Evolutionary conservation across 2,888 invertebrate genomes (phyloP), one percentile per base, ranked within the genome.

Genomic region (Agriotes lineatus): DNA sequence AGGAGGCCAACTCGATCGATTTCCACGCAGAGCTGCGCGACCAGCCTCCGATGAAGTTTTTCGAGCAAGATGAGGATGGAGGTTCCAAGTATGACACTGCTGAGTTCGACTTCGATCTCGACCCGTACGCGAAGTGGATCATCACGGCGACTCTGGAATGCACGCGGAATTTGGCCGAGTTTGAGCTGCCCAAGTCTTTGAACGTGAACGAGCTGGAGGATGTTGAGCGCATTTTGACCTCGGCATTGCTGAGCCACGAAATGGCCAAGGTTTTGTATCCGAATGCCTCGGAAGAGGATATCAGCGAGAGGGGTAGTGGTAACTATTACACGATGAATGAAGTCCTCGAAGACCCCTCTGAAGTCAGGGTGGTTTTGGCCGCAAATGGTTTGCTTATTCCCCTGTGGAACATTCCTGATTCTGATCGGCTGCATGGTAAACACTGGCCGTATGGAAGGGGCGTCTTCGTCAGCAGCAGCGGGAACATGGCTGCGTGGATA

Each of bases 381-480:
- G 88, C 90, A 1, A 86, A 88, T 69, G 91, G 92, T 1, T 82
- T 94, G 7, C 82, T 94, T 65, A 88, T 93, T 76, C 90, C 93
- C 0, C 82, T 94, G 44, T 89, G 91, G 75, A 89, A 90, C 71
- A 88, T 88, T 76, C 88, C 87, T 22, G 90, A 90, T 75, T 86
- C 88, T 2, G 89, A 89, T 76, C 86, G 91, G 56, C 85, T 94
- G 16, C 93, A 94, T 76, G 94, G 94, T 0, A 88, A 88, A 73
- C 90, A 93, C 76, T 97, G 96, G 96, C 96, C 97, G 0, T 95
- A 94, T 75, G 96, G 96, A 0, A 90, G 97, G 57, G 97, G 97
- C 0, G 96, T 97, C 48, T 97, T 92, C 81, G 87, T 96, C 0
- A 94, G 91, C 79, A 89, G 91, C 22, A 90, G 91, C 62, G 91